Evolutionary conservation across 2,797 vertebrate genomes (phyloP), one percentile per base, ranked within the genome.

Genomic region (Liasis olivaceus): DNA sequence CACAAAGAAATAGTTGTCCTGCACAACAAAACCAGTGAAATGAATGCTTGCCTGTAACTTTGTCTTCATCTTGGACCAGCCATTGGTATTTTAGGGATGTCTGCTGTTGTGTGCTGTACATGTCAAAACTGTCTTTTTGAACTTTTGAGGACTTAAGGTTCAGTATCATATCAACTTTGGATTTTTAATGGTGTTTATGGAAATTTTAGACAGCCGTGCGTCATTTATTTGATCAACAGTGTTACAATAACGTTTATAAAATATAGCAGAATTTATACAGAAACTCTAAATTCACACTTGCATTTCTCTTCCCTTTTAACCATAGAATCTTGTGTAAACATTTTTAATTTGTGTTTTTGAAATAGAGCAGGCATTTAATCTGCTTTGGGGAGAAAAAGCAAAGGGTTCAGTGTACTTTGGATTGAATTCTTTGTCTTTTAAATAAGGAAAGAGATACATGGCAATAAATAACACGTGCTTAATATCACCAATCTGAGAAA

Each of bases 131-230:
- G 95, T 97, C 97, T 96, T 97, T 98, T 97, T 97, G 97, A 98
- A 98, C 96, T 98, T 96, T 98, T 97, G 96, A 97, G 97, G 96
- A 98, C 96, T 97, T 97, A 97, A 98, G 97, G 97, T 97, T 98
- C 98, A 97, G 96, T 98, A 97, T 98, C 97, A 97, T 98, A 98
- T 97, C 97, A 97, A 96, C 96, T 98, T 98, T 96, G 96, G 97
- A 97, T 98, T 98, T 98, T 98, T 98, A 98, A 98, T 98, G 97
- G 97, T 97, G 97, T 98, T 98, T 98, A 98, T 97, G 97, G 95
- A 97, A 97, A 98, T 98, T 98, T 98, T 98, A 98, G 98, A 98
- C 97, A 98, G 97, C 97, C 96, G 96, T 97, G 95, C 95, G 94
- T 98, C 97, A 97, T 96, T 98, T 97, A 97, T 98, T 98, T 98